phyloP scores from a whole-genome alignment of 2,797 vertebrate species.

The Macropodus opercularis region DNA sequence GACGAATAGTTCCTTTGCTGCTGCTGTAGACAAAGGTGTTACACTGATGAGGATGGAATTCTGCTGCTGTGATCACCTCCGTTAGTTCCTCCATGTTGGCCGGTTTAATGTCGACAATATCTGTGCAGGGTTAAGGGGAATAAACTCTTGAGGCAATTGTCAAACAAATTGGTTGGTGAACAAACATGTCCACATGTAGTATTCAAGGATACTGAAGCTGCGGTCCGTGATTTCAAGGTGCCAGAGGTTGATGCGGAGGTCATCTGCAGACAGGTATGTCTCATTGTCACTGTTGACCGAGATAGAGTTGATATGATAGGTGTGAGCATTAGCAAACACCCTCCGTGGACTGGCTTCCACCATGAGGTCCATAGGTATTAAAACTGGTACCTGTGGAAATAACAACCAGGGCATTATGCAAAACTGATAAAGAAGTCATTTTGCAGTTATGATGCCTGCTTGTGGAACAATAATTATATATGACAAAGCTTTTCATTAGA shows the following conservation, averaged over 20 bases:
- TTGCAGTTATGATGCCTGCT: not conserved
- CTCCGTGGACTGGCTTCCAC: conserved; percentile 96
- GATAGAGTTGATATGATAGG: conserved; percentile 99
- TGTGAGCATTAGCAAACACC: conserved; percentile 98
- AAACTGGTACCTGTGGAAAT: conserved; percentile 89
- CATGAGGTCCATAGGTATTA: conserved; percentile 99
- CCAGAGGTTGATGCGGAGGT: conserved; percentile 97
- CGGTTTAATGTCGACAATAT: conserved; percentile 98
- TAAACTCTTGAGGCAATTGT: not conserved
- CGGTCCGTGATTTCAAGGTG: conserved; percentile 98
- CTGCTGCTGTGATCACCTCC: conserved; percentile 97
- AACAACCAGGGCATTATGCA: not conserved
- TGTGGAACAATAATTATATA: not conserved
- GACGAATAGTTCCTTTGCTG: conserved; percentile 98
- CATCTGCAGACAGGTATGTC: conserved; percentile 97
- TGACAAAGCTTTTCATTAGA: not conserved
- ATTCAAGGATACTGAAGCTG: conserved; percentile 95
- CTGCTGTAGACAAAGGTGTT: conserved; percentile 99
- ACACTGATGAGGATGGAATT: conserved; percentile 97
- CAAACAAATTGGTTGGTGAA: no score
- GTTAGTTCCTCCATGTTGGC: conserved; percentile 99
- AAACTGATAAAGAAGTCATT: not conserved
- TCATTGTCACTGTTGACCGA: conserved; percentile 98
- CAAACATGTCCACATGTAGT: not conserved
- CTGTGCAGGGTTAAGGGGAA: conserved; percentile 82